Evolutionary conservation across 2,113 vertebrate genomes (phyloP).

Genomic region (Sinosuthora webbiana): DNA sequence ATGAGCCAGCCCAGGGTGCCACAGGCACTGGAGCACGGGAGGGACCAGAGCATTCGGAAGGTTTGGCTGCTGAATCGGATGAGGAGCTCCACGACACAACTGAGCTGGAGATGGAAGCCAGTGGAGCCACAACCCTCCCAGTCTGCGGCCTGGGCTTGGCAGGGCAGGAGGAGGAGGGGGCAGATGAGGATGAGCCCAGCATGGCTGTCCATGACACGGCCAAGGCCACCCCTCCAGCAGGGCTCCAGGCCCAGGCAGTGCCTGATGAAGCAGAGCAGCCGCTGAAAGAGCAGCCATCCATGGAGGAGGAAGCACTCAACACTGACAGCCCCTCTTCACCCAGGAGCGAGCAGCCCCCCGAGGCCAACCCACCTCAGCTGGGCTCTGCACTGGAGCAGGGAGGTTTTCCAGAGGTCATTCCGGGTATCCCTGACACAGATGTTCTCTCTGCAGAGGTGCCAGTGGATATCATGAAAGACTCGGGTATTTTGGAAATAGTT

Average conservation of each 20-base stretch:
- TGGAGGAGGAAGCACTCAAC: rapidly evolving
- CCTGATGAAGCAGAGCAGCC: background rate
- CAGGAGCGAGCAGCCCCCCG: rapidly evolving
- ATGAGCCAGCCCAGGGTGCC: background rate
- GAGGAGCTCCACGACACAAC: rapidly evolving
- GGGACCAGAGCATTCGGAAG: rapidly evolving
- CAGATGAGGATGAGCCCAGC: background rate
- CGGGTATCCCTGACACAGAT: rapidly evolving
- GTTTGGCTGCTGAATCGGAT: rapidly evolving
- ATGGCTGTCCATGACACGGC: rapidly evolving
- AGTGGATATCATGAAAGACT: background rate
- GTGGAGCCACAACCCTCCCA: background rate
- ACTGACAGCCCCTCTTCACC: no score
- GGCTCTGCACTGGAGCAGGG: background rate
- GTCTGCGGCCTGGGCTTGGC: background rate
- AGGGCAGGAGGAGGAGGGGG: background rate
- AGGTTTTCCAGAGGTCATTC: rapidly evolving
- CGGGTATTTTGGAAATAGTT: slow-evolving; percentile 34
- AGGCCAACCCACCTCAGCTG: rapidly evolving
- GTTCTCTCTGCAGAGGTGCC: background rate
- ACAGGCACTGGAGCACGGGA: rapidly evolving
- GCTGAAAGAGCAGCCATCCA: rapidly evolving
- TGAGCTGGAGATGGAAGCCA: rapidly evolving
- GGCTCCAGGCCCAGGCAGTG: background rate
- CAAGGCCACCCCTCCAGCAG: background rate